Evolutionary conservation across 2,113 vertebrate species (phyloP).

Genomic region (Hippocampus barbouri): DNA sequence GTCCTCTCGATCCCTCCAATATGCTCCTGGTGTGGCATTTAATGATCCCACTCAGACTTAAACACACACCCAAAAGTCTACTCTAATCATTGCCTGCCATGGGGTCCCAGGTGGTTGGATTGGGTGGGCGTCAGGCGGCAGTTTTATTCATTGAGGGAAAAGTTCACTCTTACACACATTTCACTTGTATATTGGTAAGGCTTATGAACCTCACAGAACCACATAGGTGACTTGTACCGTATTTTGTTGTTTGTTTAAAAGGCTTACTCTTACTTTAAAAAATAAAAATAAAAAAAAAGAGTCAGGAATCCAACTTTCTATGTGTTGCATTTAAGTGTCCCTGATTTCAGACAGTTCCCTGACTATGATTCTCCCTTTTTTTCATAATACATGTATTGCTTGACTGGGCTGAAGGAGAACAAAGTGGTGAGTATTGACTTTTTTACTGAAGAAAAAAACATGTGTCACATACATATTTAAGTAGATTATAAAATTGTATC

Average conservation of each 20-base stretch:
- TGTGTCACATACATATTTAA: not conserved
- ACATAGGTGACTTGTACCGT: not conserved
- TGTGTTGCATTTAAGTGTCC: not conserved
- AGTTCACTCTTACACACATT: not conserved
- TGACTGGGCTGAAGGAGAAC: constrained; percentile 64
- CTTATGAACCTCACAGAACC: not conserved
- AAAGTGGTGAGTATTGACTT: constrained; percentile 66
- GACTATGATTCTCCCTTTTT: not conserved
- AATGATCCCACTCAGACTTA: constrained; percentile 35
- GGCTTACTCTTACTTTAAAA: not conserved
- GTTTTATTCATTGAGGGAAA: not conserved
- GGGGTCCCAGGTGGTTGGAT: constrained; percentile 23
- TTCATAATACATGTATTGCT: constrained; percentile 30
- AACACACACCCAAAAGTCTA: constrained; percentile 18
- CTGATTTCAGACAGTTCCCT: not conserved
- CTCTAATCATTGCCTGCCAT: constrained; percentile 7
- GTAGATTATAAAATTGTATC: too few species aligned
- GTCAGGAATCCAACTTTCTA: not conserved
- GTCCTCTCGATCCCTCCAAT: constrained; percentile 9
- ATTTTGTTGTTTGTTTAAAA: not conserved
- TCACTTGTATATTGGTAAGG: not conserved
- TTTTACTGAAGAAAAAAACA: not conserved
- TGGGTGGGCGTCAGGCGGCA: constrained; percentile 1
- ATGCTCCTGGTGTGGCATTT: constrained; percentile 63
- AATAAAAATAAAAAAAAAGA: not conserved